Percentiles rank a stretch among this genome's conserved stretches.
These are phyloP conservation scores for Drosophila maculinotata DNA, from an alignment of 2,888 invertebrate species.

Conservation along the genomic window DNA sequence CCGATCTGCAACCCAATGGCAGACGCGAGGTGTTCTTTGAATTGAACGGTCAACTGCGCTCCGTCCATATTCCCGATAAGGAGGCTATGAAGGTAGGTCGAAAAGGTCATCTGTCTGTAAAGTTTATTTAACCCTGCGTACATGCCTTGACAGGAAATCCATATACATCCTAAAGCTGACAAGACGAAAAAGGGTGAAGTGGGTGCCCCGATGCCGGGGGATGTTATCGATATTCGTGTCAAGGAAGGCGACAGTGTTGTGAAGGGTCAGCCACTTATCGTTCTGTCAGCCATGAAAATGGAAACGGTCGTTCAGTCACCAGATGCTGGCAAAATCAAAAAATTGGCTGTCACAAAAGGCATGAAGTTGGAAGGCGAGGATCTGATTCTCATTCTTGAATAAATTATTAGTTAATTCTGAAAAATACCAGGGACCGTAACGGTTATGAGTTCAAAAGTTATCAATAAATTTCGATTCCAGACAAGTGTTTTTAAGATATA, in stretches of 20 bases:
- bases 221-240: conserved; percentile 95
- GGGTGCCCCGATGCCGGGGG: conserved; percentile 99
- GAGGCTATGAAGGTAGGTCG: no score
- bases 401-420: conserved; percentile 23
- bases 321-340: no score
- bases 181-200: conserved; percentile 95
- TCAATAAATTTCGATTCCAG: no score
- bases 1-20: conserved; percentile 88
- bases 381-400: conserved; percentile 93
- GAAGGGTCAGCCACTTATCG: conserved; percentile 94
- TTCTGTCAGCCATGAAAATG: conserved; percentile 99
- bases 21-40: conserved; percentile 99
- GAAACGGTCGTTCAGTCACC: conserved; percentile 88
- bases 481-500: no score
- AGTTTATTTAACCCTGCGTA: no score
- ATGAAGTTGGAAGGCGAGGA: conserved; percentile 98
- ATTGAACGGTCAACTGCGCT: conserved; percentile 95
- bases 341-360: not conserved
- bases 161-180: conserved; percentile 91
- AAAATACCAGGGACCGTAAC: no score
- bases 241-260: conserved; percentile 87
- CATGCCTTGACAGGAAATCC: no score
- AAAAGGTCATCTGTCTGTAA: no score
- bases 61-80: no score
- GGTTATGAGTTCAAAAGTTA: no score